Percentiles rank a stretch among this genome's conserved stretches.
phyloP scores from a whole-genome alignment of 2,797 vertebrate species.

The Danio choprae region DNA sequence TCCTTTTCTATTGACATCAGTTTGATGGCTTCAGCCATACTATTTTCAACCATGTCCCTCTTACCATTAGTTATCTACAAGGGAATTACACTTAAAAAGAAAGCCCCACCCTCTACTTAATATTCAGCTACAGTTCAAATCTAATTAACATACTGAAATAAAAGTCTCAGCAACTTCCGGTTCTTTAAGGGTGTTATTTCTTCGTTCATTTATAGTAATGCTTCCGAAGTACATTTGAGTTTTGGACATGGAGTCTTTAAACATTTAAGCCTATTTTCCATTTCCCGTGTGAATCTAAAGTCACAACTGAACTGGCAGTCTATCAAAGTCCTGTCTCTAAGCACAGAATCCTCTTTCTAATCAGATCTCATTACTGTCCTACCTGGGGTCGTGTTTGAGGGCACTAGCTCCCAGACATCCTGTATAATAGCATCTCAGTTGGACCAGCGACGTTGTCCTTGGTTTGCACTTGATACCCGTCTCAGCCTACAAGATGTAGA shows the following conservation, averaged over 20 bases:
- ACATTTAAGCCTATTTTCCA: conserved; percentile 42
- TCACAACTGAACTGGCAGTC: conserved; percentile 51
- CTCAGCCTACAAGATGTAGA: conserved; percentile 56
- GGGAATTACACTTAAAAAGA: no score
- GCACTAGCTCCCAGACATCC: conserved; percentile 35
- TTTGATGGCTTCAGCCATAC: no score
- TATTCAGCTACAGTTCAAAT: no score
- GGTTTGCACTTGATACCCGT: conserved; percentile 45
- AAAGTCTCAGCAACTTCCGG: no score
- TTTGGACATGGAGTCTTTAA: neutral
- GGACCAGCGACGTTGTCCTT: conserved; percentile 58
- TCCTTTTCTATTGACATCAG: no score
- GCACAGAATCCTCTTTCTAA: conserved; percentile 53
- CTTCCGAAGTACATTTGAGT: neutral
- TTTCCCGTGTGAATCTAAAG: conserved; percentile 34
- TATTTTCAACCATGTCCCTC: no score
- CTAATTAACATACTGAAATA: no score
- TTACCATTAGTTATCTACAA: no score
- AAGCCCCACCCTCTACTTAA: no score
- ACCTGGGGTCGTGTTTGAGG: conserved; percentile 42
- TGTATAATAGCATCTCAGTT: conserved; percentile 47
- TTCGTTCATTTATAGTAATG: neutral
- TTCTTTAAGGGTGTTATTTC: neutral
- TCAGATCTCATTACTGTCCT: conserved; percentile 63
- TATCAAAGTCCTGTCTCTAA: conserved; percentile 55